These are phyloP conservation scores for Dryoscopus gambensis DNA, from an alignment of 2,113 vertebrate genomes.

Conservation along the genomic window DNA sequence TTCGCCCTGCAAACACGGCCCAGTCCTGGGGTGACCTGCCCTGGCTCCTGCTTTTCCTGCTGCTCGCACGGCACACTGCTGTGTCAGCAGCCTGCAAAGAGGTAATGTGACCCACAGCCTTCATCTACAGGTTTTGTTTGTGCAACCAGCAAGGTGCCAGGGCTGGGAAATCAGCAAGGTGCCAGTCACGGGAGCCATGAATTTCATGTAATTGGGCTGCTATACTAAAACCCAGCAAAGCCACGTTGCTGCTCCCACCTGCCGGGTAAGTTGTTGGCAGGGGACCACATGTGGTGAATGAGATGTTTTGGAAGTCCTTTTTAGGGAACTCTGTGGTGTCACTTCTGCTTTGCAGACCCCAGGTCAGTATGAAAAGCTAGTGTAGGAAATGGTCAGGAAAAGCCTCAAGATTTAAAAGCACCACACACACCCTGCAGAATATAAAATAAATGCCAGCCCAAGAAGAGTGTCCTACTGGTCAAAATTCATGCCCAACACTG, in stretches of 20 bases:
- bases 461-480: not conserved
- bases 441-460: not conserved
- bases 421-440: not conserved
- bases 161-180: not conserved
- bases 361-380: not conserved
- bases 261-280: not conserved
- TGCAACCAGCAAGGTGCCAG: not conserved
- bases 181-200: not conserved
- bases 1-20: not conserved
- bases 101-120: not conserved
- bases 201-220: not conserved
- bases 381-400: not conserved
- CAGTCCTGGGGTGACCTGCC: not conserved
- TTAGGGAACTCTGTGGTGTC: not conserved
- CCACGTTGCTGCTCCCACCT: not conserved
- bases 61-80: not conserved
- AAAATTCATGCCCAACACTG: not conserved
- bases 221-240: not conserved
- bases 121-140: not conserved
- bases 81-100: not conserved
- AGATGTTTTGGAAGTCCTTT: not conserved
- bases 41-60: not conserved
- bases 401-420: not conserved
- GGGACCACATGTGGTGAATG: rapidly evolving
- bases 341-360: not conserved